A percentile compares a stretch with the other conserved stretches of the same genome.
Evolutionary conservation across 2,888 invertebrate genomes (phyloP).

Genomic region (Coleophora deauratella): DNA sequence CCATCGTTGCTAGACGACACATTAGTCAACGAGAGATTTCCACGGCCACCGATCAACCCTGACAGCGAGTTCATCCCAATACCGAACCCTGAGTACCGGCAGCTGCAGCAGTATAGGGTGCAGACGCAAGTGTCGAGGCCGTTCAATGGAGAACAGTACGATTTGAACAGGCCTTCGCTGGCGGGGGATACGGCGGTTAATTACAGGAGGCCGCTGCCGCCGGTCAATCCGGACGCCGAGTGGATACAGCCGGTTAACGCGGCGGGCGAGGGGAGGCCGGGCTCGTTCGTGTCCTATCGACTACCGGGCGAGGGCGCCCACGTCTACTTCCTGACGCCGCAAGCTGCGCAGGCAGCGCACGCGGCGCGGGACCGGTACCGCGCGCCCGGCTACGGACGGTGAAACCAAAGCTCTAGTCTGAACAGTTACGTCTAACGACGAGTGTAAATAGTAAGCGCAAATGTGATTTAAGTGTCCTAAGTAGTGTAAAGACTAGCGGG

Average conservation of each 20-base stretch:
- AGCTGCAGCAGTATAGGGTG: slow-evolving; percentile 43
- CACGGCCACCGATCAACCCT: slow-evolving; percentile 79
- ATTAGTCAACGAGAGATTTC: slow-evolving; percentile 80
- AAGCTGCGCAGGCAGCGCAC: slow-evolving; percentile 64
- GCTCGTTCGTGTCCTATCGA: slow-evolving; percentile 81
- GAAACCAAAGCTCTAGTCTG: slow-evolving; percentile 71
- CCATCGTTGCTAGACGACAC: slow-evolving; percentile 77
- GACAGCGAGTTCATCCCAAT: slow-evolving; percentile 78
- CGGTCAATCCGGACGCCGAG: slow-evolving; percentile 75
- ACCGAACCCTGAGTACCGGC: slow-evolving; percentile 56
- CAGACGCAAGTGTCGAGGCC: slow-evolving; percentile 41
- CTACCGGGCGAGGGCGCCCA: slow-evolving; percentile 85
- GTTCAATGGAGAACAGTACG: slow-evolving; percentile 55
- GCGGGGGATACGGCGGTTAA: slow-evolving; percentile 72
- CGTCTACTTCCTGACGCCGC: slow-evolving; percentile 85
- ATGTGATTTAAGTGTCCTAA: slow-evolving; percentile 74
- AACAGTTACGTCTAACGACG: slow-evolving; percentile 45
- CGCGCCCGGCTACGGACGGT: slow-evolving; percentile 59
- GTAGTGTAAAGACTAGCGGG: slow-evolving; percentile 68
- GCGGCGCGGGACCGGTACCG: slow-evolving; percentile 47
- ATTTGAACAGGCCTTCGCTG: slow-evolving; percentile 53
- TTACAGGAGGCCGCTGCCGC: slow-evolving; percentile 72
- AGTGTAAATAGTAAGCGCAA: slow-evolving; percentile 70
- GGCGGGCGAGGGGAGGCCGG: slow-evolving; percentile 61
- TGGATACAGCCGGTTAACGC: slow-evolving; percentile 61